Base-by-base conservation (phyloP, 2,888 invertebrate species). In the Liopterus haemorrhoidalis region DNA sequence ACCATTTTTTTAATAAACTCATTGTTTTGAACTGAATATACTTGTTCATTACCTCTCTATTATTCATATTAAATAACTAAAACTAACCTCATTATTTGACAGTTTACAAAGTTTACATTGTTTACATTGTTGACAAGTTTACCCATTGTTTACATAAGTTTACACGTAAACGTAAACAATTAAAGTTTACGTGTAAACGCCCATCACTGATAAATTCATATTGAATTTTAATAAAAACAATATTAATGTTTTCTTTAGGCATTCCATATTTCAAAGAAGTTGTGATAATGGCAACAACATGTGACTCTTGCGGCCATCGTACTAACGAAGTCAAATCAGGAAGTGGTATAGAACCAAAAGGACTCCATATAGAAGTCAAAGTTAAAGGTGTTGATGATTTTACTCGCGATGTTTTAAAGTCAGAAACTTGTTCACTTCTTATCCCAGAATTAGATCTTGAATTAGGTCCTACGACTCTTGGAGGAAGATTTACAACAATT, bases 211-310 rank as follows among this genome's bases (percentile, higher is more conserved):
- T n/a, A n/a, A n/a, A n/a, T n/a, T n/a, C n/a, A n/a, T n/a, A n/a
- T n/a, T n/a, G n/a, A n/a, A n/a, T n/a, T n/a, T n/a, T n/a, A n/a
- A n/a, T n/a, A n/a, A n/a, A n/a, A n/a, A n/a, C n/a, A n/a, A n/a
- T n/a, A n/a, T n/a, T n/a, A n/a, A n/a, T n/a, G n/a, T n/a, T n/a
- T 14, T 25, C 20, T 6, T 35, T 57, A 79, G 81, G 82, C 55
- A 92, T 99, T 62, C 99, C 99, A 0, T 85, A 93, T 66, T 99
- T 99, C 68, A 97, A 99, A 68, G 90, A 97, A 64, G 92, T 94
- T 0, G 83, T 99, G 0, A 92, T 99, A 48, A 99, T 99, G 97
- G 93, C 96, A 1, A 94, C 94, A 0, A 75, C 70, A 0, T 99
- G 99, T 65, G 94, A 95, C 11, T 63, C 64, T 0, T 99, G 99